phyloP scores from a whole-genome alignment of 2,888 invertebrate genomes.

The Andrena dorsata region DNA sequence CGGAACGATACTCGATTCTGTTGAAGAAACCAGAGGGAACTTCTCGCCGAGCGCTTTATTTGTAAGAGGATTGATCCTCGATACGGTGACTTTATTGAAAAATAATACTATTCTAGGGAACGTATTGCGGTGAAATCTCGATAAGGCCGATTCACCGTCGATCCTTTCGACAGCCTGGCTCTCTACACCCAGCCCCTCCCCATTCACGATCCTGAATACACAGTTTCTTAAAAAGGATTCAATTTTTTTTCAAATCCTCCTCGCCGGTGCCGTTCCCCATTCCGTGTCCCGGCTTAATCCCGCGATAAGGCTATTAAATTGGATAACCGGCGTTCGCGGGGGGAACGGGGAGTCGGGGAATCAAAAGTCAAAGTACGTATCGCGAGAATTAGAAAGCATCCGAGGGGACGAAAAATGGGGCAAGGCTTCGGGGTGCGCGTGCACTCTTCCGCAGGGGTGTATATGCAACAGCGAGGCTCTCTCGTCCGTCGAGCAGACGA shows the following conservation, averaged over 20 bases:
- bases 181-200: neutral
- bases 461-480: conserved; percentile 9
- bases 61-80: conserved; percentile 32
- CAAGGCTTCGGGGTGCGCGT: conserved; percentile 44
- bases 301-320: conserved; percentile 41
- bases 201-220: conserved; percentile 24
- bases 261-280: neutral
- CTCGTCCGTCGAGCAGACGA: neutral
- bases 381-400: conserved; percentile 52
- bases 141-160: neutral
- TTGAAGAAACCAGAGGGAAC: neutral
- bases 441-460: neutral
- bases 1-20: neutral
- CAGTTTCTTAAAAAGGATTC: conserved; percentile 45
- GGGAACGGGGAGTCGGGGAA: conserved; percentile 22
- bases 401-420: conserved; percentile 36
- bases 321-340: conserved; percentile 28
- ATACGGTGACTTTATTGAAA: conserved; percentile 38
- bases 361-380: conserved; percentile 38
- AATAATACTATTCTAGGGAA: conserved; percentile 17
- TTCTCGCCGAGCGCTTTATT: conserved; percentile 20
- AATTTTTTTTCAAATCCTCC: conserved; percentile 26
- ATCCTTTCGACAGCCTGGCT: neutral
- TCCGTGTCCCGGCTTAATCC: conserved; percentile 4
- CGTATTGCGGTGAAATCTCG: neutral